Base-by-base conservation (phyloP, 2,888 invertebrate genomes). In the Synergus japonicus region DNA sequence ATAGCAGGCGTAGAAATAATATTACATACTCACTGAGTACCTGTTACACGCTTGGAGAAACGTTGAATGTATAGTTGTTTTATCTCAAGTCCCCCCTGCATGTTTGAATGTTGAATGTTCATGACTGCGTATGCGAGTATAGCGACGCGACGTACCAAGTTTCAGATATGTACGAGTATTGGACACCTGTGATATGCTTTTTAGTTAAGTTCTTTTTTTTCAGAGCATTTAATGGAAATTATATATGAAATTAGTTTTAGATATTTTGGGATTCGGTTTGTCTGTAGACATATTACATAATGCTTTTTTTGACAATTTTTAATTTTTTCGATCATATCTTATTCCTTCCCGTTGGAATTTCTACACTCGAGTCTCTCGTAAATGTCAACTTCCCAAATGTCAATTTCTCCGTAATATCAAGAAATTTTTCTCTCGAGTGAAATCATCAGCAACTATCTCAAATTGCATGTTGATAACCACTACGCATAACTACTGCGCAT, bases 11-110 rank as follows among this genome's bases (percentile, higher is more conserved):
- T 78, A 77, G 76, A 78, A 81, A 77, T 78, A 77, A 82, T 80
- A 80, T 83, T 82, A 83, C 80, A 22, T 22, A 22, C 22, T 83
- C 82, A 82, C 58, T 76, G 66, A 77, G 78, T 63, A 77, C 69
- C 69, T 73, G 69, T 73, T 73, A 49, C 46, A 49, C 69, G 22
- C 22, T 73, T 73, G 69, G 37, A 73, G 54, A 15, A 37, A 54
- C 69, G 54, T 73, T 69, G 15, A 54, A 37, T 37, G 22, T 22
- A 37, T 49, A 49, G 49, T 49, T 73, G 29, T 73, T 73, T 73
- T 73, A 73, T 73, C 69, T 73, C n/a, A 15, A 66, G 43, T 66
- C 69, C 49, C 69, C 49, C 9, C 37, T n/a, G 15, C 37, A 22
- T 60, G 60, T 60, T 46, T 8, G 46, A 46, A 12, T 46, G 46